Percentiles rank a stretch among this genome's conserved stretches.
phyloP scores from a whole-genome alignment of 92 coral and sea anemone species.

The Parazoanthus atlanticus region DNA sequence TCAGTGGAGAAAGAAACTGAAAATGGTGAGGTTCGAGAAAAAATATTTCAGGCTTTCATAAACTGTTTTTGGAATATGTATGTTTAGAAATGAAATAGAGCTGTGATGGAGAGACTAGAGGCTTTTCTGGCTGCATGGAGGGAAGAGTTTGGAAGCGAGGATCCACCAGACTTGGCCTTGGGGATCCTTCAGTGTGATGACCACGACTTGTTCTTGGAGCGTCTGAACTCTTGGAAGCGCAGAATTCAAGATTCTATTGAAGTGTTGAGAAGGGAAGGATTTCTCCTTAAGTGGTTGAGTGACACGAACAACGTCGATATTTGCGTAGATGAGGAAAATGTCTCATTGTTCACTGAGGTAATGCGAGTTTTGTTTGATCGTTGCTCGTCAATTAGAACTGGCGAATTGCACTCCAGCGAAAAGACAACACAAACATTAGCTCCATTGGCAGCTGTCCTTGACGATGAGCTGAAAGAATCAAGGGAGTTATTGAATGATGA shows the following conservation, averaged over 20 bases:
- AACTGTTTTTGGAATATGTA: background rate
- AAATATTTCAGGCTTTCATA: background rate
- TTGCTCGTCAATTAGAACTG: conserved; percentile 32
- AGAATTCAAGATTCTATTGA: conserved; percentile 62
- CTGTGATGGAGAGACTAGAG: conserved; percentile 67
- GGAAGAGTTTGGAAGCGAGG: conserved; percentile 52
- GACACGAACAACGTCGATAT: conserved; percentile 53
- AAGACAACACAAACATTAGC: conserved; percentile 22
- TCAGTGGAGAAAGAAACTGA: background rate
- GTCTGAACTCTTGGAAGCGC: conserved; percentile 60
- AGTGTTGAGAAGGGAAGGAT: conserved; percentile 74
- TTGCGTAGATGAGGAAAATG: conserved; percentile 41
- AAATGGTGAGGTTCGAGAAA: conserved; percentile 9
- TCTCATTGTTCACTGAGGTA: conserved; percentile 52
- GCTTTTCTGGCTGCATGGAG: conserved; percentile 73
- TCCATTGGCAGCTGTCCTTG: conserved; percentile 27
- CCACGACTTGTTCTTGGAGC: conserved; percentile 54
- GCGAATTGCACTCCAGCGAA: conserved; percentile 37
- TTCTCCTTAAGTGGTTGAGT: conserved; percentile 75
- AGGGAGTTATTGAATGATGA: conserved; percentile 6
- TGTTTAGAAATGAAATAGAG: conserved; percentile 22
- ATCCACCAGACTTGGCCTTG: conserved; percentile 67
- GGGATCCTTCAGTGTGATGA: conserved; percentile 51
- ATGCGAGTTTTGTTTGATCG: conserved; percentile 64
- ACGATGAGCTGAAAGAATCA: conserved; percentile 8